Evolutionary conservation across 2,888 invertebrate genomes (phyloP), one percentile per base, ranked within the genome.

Genomic region (Platycnemis pennipes): DNA sequence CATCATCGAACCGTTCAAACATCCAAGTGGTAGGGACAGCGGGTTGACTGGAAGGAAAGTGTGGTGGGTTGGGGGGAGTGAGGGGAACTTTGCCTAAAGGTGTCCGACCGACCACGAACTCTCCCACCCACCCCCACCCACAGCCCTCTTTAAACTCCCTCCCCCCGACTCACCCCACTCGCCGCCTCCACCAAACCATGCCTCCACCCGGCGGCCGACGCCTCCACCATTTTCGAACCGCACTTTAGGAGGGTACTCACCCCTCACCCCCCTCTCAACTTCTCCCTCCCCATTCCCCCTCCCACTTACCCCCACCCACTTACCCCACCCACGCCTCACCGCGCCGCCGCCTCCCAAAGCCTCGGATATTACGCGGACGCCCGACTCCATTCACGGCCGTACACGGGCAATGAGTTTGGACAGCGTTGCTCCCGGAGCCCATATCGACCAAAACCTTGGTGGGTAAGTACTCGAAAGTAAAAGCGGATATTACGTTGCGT

Each of bases 1-100:
- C 91, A 91, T 91, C 91, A 91, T 91, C 91, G 91, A 69, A 69
- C 31, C 91, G 91, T 91, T 91, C 91, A 91, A 91, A 91, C 91
- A 91, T 56, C 69, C 91, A 13, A 37, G 44, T 44, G 56, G 91
- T 91, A 63, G 69, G 91, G 44, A 56, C 31, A 16, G 37, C 49
- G 88, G 42, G 56, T 37, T 19, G 49, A 53, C 31, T 19, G 89
- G 89, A 49, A 91, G 37, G 63, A 63, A 63, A 63, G 26, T 91
- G 69, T 44, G 91, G 19, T 2, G 4, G 45, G n/a, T 31, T 31
- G 63, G 1, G 63, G 63, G 37, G 37, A 26, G 11, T 37, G 77
- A n/a, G 2, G 77, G 16, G 31, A 26, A 46, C 56, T 91, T 44
- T 56, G 63, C 91, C 91, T 26, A 31, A 63, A 91, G 91, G 63